Conservation (phyloP, 2,797 vertebrate genomes). For the Odontamblyopus rebecca region DNA sequence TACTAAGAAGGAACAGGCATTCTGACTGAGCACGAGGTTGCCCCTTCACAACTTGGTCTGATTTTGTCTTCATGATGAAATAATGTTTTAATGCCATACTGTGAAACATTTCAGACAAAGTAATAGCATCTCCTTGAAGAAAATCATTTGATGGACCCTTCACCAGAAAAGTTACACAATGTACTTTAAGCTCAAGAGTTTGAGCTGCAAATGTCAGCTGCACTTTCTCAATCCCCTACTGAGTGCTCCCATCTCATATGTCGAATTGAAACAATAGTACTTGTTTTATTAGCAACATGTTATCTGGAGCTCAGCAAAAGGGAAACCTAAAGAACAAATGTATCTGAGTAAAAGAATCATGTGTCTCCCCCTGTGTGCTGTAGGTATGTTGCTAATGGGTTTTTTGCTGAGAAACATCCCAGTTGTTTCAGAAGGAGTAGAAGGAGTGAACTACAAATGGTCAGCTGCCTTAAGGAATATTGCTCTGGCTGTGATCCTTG, state of each 20-base stretch:
- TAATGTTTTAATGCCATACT: too few species aligned
- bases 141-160: too few species aligned
- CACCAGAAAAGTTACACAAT: too few species aligned
- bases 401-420: slow-evolving; percentile 89
- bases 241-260: slow-evolving; percentile 19
- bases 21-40: too few species aligned
- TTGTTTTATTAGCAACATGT: slow-evolving; percentile 12
- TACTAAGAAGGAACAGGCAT: too few species aligned
- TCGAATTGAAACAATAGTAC: slow-evolving; percentile 5
- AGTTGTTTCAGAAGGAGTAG: slow-evolving; percentile 74
- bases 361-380: slow-evolving; percentile 34
- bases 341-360: slow-evolving; percentile 16
- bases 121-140: too few species aligned
- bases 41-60: too few species aligned
- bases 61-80: too few species aligned
- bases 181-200: background rate
- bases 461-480: slow-evolving; percentile 89
- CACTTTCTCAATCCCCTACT: background rate
- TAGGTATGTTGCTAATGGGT: slow-evolving; percentile 94
- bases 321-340: slow-evolving; percentile 1
- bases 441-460: slow-evolving; percentile 82
- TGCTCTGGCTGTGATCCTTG: slow-evolving; percentile 90
- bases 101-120: too few species aligned
- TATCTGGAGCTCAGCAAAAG: slow-evolving; percentile 6
- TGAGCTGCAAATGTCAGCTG: background rate